Evolutionary conservation across 1,140 invertebrate genomes (phyloP).

Genomic region (Ptiloglossa arizonensis): DNA sequence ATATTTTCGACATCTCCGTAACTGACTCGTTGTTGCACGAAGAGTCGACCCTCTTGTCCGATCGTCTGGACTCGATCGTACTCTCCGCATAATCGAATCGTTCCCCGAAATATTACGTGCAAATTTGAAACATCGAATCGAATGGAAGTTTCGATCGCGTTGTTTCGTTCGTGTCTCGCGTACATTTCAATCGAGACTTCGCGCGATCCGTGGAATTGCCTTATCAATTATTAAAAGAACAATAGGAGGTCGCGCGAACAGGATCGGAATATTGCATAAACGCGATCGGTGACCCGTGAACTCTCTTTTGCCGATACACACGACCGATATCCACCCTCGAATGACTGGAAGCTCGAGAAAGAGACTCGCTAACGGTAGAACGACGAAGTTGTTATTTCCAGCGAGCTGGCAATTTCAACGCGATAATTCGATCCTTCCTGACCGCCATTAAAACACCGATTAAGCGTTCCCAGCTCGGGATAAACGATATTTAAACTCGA

Average conservation of each 20-base stretch:
- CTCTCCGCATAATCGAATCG: too few relatives aligned
- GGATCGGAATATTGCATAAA: conserved; percentile 26
- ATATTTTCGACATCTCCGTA: too few relatives aligned
- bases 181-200: neutral
- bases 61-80: too few relatives aligned
- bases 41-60: too few relatives aligned
- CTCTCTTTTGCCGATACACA: neutral
- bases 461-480: conserved; percentile 3
- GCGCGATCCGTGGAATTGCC: conserved; percentile 42
- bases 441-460: conserved; percentile 30
- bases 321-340: neutral
- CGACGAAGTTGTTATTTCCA: neutral
- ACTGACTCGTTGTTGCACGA: too few relatives aligned
- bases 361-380: neutral
- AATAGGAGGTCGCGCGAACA: conserved; percentile 20
- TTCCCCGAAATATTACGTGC: neutral
- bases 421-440: conserved; percentile 27
- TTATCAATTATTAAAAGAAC: conserved; percentile 57
- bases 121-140: neutral
- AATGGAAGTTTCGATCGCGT: neutral
- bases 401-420: conserved; percentile 1
- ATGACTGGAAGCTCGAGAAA: neutral
- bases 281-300: conserved; percentile 1
- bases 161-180: neutral
- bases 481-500: conserved; percentile 41